Evolutionary conservation across 2,113 vertebrate genomes (phyloP).

Genomic region (Sterna hirundo): DNA sequence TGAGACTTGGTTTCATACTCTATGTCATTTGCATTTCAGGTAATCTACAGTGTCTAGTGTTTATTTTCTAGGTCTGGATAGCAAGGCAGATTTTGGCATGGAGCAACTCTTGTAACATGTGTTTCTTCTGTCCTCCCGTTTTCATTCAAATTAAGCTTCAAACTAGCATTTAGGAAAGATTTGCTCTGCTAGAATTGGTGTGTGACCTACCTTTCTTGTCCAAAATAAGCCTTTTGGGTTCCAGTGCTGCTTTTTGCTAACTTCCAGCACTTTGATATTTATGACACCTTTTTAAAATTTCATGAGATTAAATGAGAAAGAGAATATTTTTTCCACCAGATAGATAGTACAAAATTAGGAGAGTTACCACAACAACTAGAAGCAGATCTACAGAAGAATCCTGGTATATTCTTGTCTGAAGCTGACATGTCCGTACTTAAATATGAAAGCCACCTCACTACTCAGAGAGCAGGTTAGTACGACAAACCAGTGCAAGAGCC

Average conservation of each 20-base stretch:
- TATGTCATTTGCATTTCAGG: neutral
- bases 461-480: neutral
- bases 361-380: neutral
- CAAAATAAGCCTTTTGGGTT: neutral
- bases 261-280: neutral
- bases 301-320: neutral
- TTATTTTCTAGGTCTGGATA: neutral
- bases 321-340: neutral
- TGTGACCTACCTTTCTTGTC: neutral
- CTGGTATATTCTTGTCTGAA: neutral
- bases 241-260: neutral
- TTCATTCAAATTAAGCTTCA: neutral
- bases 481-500: neutral
- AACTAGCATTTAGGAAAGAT: neutral
- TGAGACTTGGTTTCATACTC: neutral
- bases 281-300: neutral
- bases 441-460: fast-evolving
- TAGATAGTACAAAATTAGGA: neutral
- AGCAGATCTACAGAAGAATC: neutral
- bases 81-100: neutral
- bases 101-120: neutral
- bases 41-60: neutral
- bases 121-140: neutral
- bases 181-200: neutral
- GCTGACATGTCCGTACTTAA: neutral